Evolutionary conservation across 2,113 vertebrate genomes (phyloP), one percentile per base, ranked within the genome.

Genomic region (Sarotherodon lohbergeri): DNA sequence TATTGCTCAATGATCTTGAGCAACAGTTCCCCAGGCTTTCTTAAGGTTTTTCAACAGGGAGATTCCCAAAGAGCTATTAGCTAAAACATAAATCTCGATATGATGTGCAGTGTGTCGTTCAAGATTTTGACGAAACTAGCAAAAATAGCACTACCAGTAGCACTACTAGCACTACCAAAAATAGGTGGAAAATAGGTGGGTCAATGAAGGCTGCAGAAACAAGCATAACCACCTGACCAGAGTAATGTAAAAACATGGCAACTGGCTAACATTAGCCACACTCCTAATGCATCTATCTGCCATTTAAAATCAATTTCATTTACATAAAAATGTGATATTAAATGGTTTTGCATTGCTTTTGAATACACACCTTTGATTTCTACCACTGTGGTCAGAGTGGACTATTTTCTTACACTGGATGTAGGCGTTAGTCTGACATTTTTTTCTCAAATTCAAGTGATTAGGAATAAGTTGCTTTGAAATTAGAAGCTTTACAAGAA

Each of bases 1-100:
- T 46, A 46, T 46, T 46, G 34, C 34, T 73, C 41, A 46, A 46
- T 73, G 41, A 46, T 73, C 41, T 48, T 73, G 41, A 48, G 41
- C 68, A 73, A 46, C 1, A 73, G 41, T 0, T 46, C 22, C 11
- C 34, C 0, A 0, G 61, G 34, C 61, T 66, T 66, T 63, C 59
- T 63, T 66, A 66, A 66, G 19, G 3, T 39, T 66, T 66, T 66
- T 66, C 19, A 66, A 39, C 10, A 66, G 0, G 32, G 19, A 39
- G 2, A 22, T 66, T 66, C 61, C 1, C 61, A 66, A 66, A 1
- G 34, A 66, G 61, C 61, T 39, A 39, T 0, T 22, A 39, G 34
- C 19, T 39, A 39, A 66, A 66, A 66, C 34, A 66, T 13, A 66
- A 66, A 13, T 66, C 34, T 22, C 5, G 34, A 10, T 36, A 39